Conservation (phyloP, 2,888 invertebrate species). For the Rhingia rostrata region DNA sequence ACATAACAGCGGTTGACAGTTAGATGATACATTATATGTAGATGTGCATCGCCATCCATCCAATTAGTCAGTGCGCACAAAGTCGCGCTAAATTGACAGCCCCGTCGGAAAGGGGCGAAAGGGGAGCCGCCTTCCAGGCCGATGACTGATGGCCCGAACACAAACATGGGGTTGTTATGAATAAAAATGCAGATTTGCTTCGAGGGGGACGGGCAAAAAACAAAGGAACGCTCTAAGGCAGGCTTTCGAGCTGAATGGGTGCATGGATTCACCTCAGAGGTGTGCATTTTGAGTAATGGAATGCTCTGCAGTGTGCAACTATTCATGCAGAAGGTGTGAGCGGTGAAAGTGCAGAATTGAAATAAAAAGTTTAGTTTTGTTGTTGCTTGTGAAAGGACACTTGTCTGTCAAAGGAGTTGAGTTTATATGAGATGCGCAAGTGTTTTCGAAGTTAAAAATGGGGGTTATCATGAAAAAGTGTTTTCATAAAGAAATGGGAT, state of each 20-base stretch:
- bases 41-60: slow-evolving; percentile 38
- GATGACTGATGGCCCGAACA: slow-evolving; percentile 51
- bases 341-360: neutral
- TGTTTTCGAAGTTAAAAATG: too few species aligned
- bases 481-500: too few species aligned
- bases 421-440: too few species aligned
- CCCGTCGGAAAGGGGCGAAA: neutral
- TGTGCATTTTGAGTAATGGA: neutral
- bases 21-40: neutral
- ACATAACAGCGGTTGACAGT: neutral
- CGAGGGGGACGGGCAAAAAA: neutral
- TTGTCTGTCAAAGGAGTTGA: too few species aligned
- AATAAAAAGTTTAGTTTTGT: neutral
- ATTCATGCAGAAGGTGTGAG: slow-evolving; percentile 7
- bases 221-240: neutral
- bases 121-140: slow-evolving; percentile 2
- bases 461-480: too few species aligned
- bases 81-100: slow-evolving; percentile 35
- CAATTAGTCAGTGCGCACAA: slow-evolving; percentile 44
- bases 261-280: neutral
- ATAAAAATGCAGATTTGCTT: slow-evolving; percentile 7
- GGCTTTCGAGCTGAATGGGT: slow-evolving; percentile 21
- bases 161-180: slow-evolving; percentile 41
- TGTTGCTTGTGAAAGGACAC: too few species aligned
- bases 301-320: slow-evolving; percentile 3